Base-by-base conservation (phyloP, 2,797 vertebrate species). In the Trematocara caparti region DNA sequence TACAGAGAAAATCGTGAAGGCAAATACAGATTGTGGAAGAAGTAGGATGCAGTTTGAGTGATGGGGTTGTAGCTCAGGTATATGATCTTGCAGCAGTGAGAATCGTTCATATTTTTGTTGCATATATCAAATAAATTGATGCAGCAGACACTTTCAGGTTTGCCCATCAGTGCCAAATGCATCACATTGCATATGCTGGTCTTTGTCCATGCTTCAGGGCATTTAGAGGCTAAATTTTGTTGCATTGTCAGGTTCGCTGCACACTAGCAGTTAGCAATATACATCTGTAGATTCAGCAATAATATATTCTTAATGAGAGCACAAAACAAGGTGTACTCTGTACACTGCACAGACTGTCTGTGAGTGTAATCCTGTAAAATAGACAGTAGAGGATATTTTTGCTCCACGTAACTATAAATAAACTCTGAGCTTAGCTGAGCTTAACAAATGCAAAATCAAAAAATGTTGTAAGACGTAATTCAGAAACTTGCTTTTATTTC, bases 321-420 rank as follows among this genome's bases (percentile, higher is more conserved):
- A 77, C n/a, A 49, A 12, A 73, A 19, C 36, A 45, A 80, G 8
- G 6, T 15, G 4, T 32, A 38, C 57, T 64, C 48, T 34, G 34
- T 17, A 47, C 47, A 27, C 19, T 62, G 40, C 57, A 71, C 62
- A 64, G 45, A 21, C 21, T 53, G 71, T 49, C 76, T 62, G 66
- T 48, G 8, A 77, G 24, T 83, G 9, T 50, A 73, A 86, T 86
- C 77, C 73, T 72, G 8, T 48, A 79, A 79, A 75, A 82, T 3
- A 81, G 17, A 78, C 50, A 24, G 6, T 0, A 6, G n/a, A 40
- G 21, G 59, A 34, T 78, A 14, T 53, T 79, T 81, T 83, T 34
- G 34, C 38, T 36, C 7, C 50, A 38, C n/a, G 4, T 36, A 12
- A 17, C 27, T 57, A 45, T 50, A 73, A 34, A 72, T 32, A 51